These are phyloP conservation scores for Aeoliscus strigatus DNA, from an alignment of 2,797 vertebrate species.

Conservation along the genomic window DNA sequence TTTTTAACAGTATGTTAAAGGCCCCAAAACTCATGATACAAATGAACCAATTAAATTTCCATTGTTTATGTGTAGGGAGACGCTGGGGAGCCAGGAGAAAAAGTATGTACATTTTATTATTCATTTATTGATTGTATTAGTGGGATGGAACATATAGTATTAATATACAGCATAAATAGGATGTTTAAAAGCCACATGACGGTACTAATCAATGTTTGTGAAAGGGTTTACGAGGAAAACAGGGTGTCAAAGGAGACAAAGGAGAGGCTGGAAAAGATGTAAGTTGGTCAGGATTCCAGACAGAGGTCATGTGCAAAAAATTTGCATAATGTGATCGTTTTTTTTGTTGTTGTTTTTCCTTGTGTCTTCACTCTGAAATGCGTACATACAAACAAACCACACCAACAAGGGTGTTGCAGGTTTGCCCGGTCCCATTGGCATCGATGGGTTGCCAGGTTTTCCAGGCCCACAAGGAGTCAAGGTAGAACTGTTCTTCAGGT, in stretches of 20 bases:
- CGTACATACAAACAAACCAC: slow-evolving; percentile 1
- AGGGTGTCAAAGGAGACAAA: slow-evolving; percentile 80
- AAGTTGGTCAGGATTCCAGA: slow-evolving; percentile 46
- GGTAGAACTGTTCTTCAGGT: slow-evolving; percentile 67
- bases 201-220: slow-evolving; percentile 31
- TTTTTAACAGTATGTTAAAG: too few relatives aligned
- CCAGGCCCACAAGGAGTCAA: slow-evolving; percentile 80
- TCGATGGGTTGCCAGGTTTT: slow-evolving; percentile 78
- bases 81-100: slow-evolving; percentile 72
- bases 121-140: not conserved
- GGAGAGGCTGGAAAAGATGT: slow-evolving; percentile 77
- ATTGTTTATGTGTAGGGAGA: slow-evolving; percentile 73
- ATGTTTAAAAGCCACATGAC: too few relatives aligned
- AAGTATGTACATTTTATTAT: slow-evolving; percentile 67
- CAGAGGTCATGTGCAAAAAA: not conserved
- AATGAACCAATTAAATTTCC: not conserved
- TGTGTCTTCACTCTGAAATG: slow-evolving; percentile 1
- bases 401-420: slow-evolving; percentile 80
- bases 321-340: not conserved
- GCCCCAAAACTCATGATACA: too few relatives aligned
- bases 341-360: slow-evolving; percentile 4
- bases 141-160: too few relatives aligned
- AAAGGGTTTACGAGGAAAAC: slow-evolving; percentile 85
- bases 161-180: too few relatives aligned
- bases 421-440: slow-evolving; percentile 81